Percentiles rank a stretch among this genome's conserved stretches.
phyloP scores from a whole-genome alignment of 2,888 invertebrate genomes.

The Watsonalla binaria region DNA sequence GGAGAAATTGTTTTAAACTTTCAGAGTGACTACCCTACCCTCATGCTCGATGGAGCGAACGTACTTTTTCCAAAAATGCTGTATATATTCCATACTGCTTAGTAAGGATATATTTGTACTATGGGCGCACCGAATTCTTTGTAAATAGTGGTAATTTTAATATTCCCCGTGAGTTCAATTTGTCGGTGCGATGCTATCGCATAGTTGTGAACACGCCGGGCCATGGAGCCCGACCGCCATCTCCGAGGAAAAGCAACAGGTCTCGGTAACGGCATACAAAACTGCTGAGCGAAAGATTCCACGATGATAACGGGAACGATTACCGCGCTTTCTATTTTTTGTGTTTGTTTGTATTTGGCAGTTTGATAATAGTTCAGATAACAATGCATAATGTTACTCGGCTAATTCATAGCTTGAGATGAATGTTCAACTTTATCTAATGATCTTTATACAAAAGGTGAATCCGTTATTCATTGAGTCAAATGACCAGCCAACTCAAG shows the following conservation, averaged over 20 bases:
- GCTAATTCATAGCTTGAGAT: background rate
- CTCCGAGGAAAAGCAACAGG: slow-evolving; percentile 34
- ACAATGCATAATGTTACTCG: background rate
- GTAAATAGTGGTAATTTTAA: background rate
- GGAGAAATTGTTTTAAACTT: no score
- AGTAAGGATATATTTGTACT: no score
- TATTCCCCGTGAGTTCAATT: background rate
- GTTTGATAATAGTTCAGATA: background rate
- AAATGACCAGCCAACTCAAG: background rate
- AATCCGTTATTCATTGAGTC: background rate
- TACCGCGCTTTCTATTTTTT: slow-evolving; percentile 16
- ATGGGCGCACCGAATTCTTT: no score
- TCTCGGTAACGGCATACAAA: slow-evolving; percentile 14
- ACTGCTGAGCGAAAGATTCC: slow-evolving; percentile 21
- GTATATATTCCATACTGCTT: no score
- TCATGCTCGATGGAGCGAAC: no score
- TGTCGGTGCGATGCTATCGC: slow-evolving; percentile 13
- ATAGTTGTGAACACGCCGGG: background rate
- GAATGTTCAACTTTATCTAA: background rate
- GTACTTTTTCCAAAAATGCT: no score
- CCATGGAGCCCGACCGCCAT: slow-evolving; percentile 2
- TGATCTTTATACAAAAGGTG: background rate
- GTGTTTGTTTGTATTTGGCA: background rate
- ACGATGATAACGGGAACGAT: slow-evolving; percentile 15
- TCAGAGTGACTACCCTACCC: no score